phyloP scores from a whole-genome alignment of 2,113 vertebrate genomes.

The Heloderma charlesbogerti region DNA sequence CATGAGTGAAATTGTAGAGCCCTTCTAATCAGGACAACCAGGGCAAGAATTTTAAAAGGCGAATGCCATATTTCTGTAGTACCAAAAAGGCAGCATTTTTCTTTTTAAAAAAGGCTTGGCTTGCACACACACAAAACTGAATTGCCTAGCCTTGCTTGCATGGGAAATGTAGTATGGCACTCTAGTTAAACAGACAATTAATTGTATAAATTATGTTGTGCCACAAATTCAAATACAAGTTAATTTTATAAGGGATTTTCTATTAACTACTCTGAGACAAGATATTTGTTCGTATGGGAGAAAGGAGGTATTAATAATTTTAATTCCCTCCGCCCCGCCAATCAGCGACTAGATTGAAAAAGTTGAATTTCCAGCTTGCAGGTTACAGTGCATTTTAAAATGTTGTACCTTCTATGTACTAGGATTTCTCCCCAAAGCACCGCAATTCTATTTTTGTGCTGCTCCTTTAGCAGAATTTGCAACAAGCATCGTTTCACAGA shows the following conservation, averaged over 20 bases:
- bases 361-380: conserved; percentile 5
- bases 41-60: not conserved
- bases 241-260: conserved; percentile 32
- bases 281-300: not conserved
- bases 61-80: not conserved
- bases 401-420: not conserved
- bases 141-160: conserved; percentile 13
- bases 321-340: not conserved
- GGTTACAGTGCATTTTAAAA: conserved; percentile 24
- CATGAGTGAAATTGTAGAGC: not conserved
- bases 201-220: conserved; percentile 25
- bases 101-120: not conserved
- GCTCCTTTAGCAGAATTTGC: conserved; percentile 4
- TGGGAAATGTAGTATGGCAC: conserved; percentile 26
- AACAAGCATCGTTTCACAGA: conserved; percentile 9
- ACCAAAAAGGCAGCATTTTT: not conserved
- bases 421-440: not conserved
- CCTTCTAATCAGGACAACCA: not conserved
- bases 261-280: conserved; percentile 1
- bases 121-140: not conserved
- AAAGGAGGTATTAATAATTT: conserved; percentile 6
- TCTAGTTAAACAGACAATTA: conserved; percentile 41
- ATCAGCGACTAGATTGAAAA: not conserved
- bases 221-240: conserved; percentile 43
- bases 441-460: conserved; percentile 20